These are phyloP conservation scores for Adoxophyes honmai DNA, from an alignment of 1,140 invertebrate species.

Conservation along the genomic window DNA sequence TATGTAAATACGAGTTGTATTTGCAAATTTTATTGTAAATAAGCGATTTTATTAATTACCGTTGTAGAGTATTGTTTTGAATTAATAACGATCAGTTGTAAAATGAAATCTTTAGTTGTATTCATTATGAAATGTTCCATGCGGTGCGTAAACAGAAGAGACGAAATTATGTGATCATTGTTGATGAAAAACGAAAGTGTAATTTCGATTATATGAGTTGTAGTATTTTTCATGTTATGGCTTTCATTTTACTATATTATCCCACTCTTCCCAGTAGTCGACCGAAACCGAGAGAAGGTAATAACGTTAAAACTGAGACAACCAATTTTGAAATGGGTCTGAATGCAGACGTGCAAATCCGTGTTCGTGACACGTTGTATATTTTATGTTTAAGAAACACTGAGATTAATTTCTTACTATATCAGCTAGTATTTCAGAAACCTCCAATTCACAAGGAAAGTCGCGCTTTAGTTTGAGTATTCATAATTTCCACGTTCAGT, in stretches of 20 bases:
- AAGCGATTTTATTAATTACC: conserved; percentile 45
- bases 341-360: too few relatives aligned
- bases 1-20: conserved; percentile 60
- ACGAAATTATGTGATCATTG: conserved; percentile 73
- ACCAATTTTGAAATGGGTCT: too few relatives aligned
- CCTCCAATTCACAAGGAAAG: too few relatives aligned
- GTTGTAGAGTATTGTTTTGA: conserved; percentile 65
- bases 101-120: conserved; percentile 50
- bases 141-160: conserved; percentile 63
- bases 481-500: too few relatives aligned
- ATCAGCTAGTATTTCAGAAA: too few relatives aligned
- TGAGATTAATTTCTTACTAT: too few relatives aligned
- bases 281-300: too few relatives aligned
- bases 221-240: conserved; percentile 66
- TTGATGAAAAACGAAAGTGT: conserved; percentile 70
- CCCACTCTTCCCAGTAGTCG: neutral
- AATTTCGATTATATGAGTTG: conserved; percentile 75
- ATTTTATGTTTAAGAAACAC: too few relatives aligned
- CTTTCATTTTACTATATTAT: conserved; percentile 28
- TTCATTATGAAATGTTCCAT: conserved; percentile 63
- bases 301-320: too few relatives aligned
- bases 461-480: too few relatives aligned
- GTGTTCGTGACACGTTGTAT: too few relatives aligned
- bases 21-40: conserved; percentile 72
- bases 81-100: conserved; percentile 55